phyloP scores from a whole-genome alignment of 1,140 invertebrate species.

The Sipha flava region DNA sequence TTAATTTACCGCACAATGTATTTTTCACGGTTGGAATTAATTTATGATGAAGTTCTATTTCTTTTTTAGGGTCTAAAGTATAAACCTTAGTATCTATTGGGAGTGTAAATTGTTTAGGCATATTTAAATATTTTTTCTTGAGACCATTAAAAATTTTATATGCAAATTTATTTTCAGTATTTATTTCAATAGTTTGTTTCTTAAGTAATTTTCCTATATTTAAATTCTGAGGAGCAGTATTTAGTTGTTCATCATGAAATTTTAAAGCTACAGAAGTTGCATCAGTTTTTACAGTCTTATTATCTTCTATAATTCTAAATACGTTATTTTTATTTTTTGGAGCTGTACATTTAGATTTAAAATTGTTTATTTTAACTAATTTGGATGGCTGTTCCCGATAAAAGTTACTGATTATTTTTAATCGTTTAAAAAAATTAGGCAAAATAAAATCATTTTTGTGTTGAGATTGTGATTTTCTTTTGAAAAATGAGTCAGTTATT shows the following conservation, averaged over 20 bases:
- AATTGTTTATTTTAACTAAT: not conserved
- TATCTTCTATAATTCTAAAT: not conserved
- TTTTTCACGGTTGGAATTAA: not conserved
- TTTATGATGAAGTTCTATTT: not conserved
- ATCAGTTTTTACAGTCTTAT: not conserved
- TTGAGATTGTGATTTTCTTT: not conserved
- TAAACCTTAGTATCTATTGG: not conserved
- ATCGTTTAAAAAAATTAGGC: not conserved
- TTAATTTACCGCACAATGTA: not conserved
- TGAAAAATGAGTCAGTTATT: not conserved
- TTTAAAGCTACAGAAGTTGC: not conserved
- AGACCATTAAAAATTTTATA: not conserved
- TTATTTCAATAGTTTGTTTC: not conserved
- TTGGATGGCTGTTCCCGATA: not conserved
- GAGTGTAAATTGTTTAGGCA: not conserved
- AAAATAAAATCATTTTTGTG: not conserved
- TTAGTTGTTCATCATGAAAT: not conserved
- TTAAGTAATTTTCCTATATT: not conserved
- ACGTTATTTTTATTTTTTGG: not conserved
- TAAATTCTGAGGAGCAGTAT: not conserved
- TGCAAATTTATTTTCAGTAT: not conserved
- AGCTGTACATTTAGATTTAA: not conserved
- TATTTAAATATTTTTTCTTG: not conserved
- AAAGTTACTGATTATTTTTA: not conserved
- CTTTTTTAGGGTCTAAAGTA: not conserved